These are phyloP conservation scores for Apamea anceps DNA, from an alignment of 2,888 invertebrate species.

Conservation along the genomic window DNA sequence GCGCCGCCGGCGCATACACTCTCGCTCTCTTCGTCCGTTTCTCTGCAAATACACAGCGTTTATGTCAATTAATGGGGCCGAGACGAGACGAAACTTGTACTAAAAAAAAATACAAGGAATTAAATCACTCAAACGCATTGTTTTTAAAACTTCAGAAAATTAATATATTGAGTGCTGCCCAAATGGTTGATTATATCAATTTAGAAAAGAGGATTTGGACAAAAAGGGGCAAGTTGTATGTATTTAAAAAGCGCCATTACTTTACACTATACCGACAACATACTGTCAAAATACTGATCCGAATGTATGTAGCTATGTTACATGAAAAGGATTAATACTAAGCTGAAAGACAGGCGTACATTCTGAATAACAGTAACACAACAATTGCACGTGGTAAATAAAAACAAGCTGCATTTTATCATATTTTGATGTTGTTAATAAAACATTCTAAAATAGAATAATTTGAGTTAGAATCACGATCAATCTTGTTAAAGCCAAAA, in stretches of 20 bases:
- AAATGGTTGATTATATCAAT: background rate
- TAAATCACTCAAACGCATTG: background rate
- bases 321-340: conserved; percentile 10
- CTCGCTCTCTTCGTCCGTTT: conserved; percentile 88
- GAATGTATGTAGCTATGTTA: conserved; percentile 15
- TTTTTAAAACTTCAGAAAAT: background rate
- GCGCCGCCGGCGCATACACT: conserved; percentile 84
- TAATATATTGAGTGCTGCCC: background rate
- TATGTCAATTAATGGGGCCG: background rate
- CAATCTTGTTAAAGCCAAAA: conserved; percentile 8
- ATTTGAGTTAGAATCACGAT: background rate
- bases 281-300: conserved; percentile 26
- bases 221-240: background rate
- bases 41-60: conserved; percentile 71
- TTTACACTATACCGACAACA: background rate
- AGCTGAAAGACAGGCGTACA: conserved; percentile 15
- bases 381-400: conserved; percentile 4
- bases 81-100: background rate
- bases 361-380: conserved; percentile 11
- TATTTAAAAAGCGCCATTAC: conserved; percentile 11
- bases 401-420: conserved; percentile 16
- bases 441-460: background rate
- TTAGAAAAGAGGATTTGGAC: background rate
- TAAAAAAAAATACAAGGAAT: background rate
- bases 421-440: background rate